These are phyloP conservation scores for Sakesphorus luctuosus DNA, from an alignment of 2,113 vertebrate species.

Conservation along the genomic window DNA sequence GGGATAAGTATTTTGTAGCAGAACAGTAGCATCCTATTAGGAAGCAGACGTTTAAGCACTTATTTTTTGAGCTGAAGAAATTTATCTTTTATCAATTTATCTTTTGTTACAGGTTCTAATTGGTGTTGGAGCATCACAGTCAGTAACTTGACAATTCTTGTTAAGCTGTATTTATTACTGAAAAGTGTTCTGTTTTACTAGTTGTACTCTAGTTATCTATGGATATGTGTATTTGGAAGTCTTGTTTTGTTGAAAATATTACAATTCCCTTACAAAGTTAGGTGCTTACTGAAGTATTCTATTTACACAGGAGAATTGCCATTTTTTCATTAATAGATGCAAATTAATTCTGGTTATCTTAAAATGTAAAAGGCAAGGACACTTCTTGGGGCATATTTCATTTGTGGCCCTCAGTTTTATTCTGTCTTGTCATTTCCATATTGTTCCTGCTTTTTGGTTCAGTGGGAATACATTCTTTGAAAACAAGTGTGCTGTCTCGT, in stretches of 20 bases:
- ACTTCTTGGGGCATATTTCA: neutral
- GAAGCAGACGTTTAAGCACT: neutral
- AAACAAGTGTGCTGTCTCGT: neutral
- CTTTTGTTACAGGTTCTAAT: neutral
- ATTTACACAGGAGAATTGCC: neutral
- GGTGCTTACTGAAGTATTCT: neutral
- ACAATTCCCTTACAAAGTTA: neutral
- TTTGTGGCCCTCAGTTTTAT: conserved; percentile 1
- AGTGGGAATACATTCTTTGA: neutral
- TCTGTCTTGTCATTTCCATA: neutral
- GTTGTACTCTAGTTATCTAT: neutral
- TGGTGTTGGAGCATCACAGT: neutral
- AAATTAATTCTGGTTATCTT: neutral
- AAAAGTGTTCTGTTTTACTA: neutral
- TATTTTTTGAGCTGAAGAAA: neutral
- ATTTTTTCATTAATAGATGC: neutral
- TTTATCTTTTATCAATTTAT: neutral
- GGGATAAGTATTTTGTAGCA: neutral
- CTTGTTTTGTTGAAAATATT: neutral
- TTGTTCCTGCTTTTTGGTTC: neutral
- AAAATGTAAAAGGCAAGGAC: neutral
- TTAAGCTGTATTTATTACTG: neutral
- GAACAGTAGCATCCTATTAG: neutral
- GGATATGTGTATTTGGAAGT: neutral
- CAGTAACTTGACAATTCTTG: neutral